These are phyloP conservation scores for Meriones unguiculatus DNA, from an alignment of 2,113 vertebrate genomes.

Conservation along the genomic window DNA sequence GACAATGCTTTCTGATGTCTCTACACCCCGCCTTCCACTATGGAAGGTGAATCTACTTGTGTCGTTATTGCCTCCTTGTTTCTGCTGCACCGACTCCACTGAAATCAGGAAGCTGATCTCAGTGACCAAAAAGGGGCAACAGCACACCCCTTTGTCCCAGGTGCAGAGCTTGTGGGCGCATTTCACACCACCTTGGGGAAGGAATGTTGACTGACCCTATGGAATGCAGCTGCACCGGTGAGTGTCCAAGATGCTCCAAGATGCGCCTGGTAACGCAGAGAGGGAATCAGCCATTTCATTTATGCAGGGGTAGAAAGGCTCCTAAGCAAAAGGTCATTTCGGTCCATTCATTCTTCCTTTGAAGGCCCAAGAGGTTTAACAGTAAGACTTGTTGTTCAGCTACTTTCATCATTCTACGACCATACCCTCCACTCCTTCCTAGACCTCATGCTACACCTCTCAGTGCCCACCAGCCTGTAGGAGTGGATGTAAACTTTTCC, in stretches of 20 bases:
- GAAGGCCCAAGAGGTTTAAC: neutral
- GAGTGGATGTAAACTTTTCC: neutral
- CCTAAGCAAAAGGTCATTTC: neutral
- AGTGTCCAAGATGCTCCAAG: neutral
- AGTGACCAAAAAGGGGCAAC: neutral
- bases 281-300: neutral
- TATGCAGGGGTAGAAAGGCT: neutral
- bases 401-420: neutral
- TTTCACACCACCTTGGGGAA: slow-evolving; percentile 16
- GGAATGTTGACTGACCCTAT: neutral
- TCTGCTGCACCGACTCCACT: neutral
- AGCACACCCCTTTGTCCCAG: too few relatives aligned
- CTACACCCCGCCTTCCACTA: neutral
- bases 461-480: slow-evolving; percentile 1
- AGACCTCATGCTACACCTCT: neutral
- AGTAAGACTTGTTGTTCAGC: neutral
- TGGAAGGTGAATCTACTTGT: neutral
- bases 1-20: neutral
- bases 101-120: neutral
- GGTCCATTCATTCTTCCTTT: neutral
- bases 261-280: neutral
- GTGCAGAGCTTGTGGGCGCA: neutral
- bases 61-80: neutral
- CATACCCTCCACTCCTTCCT: neutral
- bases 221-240: neutral